Base-by-base conservation (phyloP, 2,113 vertebrate species). In the Neolamprologus sp. region DNA sequence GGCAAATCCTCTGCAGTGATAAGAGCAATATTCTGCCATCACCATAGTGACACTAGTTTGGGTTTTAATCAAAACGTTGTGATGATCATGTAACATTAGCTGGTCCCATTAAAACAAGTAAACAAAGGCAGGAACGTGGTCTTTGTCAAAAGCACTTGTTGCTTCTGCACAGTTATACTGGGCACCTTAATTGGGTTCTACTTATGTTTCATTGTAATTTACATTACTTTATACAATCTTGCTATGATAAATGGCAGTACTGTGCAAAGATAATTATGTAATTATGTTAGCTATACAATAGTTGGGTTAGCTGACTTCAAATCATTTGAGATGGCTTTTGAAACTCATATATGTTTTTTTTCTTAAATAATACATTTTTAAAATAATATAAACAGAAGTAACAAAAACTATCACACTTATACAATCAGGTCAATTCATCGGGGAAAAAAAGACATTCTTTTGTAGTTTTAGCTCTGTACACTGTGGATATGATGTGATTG, bases 1-100 rank as follows among this genome's bases (percentile, higher is more conserved):
- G 58, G 55, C 60, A 60, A 57, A 42, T 83, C 49, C 28, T 57
- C 82, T 85, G 65, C 42, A 84, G 81, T 30, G 83, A 82, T 58
- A 85, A 85, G 68, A 86, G 35, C 49, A 63, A 30, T 53, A 71
- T 57, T 83, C 55, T 82, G 30, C 84, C 86, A 87, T 88, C 68
- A 83, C 84, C 51, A 86, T 16, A n/a, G 80, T 73, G 71, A 87
- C 40, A 58, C 65, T 68, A 78, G 26, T 84, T 88, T 17, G 53
- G 83, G 37, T 81, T 89, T 84, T 79, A 84, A 88, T 89, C 80
- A 88, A 85, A 89, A 89, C 19, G 49, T 28, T 54, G 23, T 79
- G 58, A 82, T 71, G 51, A 83, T 84, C 51, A 81, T 63, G 30
- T 73, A 81, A 16, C 83, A 85, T 84, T 80, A 88, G 68, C 82